Percentiles rank a stretch among this genome's conserved stretches.
Conservation (phyloP, 2,113 vertebrate species). For the Nannospalax galili region DNA sequence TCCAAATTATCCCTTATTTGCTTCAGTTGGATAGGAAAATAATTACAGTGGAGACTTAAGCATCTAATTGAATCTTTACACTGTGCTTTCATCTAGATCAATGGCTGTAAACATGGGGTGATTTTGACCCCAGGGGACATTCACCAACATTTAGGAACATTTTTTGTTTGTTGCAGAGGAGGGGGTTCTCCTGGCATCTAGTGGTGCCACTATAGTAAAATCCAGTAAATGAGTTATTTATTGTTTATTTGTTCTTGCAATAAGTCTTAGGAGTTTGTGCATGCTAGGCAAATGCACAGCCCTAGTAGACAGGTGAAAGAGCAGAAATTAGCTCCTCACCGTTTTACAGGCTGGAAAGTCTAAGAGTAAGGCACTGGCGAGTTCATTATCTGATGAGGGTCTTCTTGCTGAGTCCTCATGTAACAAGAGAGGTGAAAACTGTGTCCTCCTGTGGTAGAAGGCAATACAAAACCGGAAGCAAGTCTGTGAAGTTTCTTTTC, state of each 20-base stretch:
- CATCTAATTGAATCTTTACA: not conserved
- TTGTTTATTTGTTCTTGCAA: not conserved
- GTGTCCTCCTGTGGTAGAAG: not conserved
- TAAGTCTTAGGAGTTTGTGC: not conserved
- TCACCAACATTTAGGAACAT: not conserved
- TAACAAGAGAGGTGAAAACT: not conserved
- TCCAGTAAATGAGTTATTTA: not conserved
- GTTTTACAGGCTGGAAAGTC: not conserved
- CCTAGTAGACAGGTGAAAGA: not conserved
- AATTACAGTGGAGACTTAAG: constrained; percentile 41
- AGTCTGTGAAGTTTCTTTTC: not conserved
- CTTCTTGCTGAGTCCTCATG: not conserved
- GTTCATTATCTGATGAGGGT: not conserved
- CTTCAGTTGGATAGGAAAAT: constrained; percentile 27
- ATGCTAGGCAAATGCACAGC: not conserved
- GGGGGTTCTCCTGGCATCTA: not conserved
- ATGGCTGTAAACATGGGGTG: not conserved
- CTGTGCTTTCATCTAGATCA: constrained; percentile 46
- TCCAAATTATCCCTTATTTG: constrained; percentile 58
- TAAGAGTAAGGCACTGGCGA: not conserved
- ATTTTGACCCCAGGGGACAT: not conserved
- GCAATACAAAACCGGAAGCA: not conserved
- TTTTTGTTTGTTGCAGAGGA: not conserved
- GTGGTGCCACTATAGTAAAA: not conserved
- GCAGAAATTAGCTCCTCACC: not conserved